A percentile compares a stretch with the other conserved stretches of the same genome.
Evolutionary conservation across 2,888 invertebrate genomes (phyloP).

Genomic region (Drosophila rubida): DNA sequence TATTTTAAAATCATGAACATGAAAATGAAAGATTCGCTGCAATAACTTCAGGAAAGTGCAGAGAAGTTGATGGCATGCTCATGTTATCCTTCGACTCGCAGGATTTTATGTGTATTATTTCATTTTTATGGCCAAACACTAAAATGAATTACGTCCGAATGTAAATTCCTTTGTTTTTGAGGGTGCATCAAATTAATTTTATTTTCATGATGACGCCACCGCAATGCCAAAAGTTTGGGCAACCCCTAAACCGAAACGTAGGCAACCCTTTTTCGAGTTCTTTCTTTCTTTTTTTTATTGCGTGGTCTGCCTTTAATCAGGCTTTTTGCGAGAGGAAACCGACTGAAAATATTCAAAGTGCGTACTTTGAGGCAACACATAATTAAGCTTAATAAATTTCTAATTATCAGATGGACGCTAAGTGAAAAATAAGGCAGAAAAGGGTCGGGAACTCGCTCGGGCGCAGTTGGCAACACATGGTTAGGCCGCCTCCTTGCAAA

Average conservation of each 20-base stretch:
- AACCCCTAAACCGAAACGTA: constrained; percentile 24
- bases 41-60: constrained; percentile 8
- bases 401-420: constrained; percentile 80
- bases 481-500: constrained; percentile 57
- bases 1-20: constrained; percentile 13
- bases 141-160: constrained; percentile 50
- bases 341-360: constrained; percentile 65
- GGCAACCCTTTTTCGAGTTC: constrained; percentile 55
- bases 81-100: constrained; percentile 24
- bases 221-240: constrained; percentile 59
- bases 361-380: constrained; percentile 79
- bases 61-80: constrained; percentile 18
- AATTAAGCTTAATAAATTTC: constrained; percentile 81
- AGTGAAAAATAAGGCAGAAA: constrained; percentile 61
- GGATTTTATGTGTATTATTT: constrained; percentile 36
- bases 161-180: constrained; percentile 43
- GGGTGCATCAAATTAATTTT: constrained; percentile 68
- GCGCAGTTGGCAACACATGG: constrained; percentile 60
- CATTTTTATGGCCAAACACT: constrained; percentile 53
- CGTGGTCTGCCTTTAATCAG: constrained; percentile 61
- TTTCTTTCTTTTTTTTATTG: constrained; percentile 1
- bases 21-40: constrained; percentile 5
- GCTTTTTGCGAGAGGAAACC: constrained; percentile 32
- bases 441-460: not conserved
- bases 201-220: constrained; percentile 74